phyloP scores from a whole-genome alignment of 92 coral and sea anemone genomes.

The Epizoanthus stellaris region DNA sequence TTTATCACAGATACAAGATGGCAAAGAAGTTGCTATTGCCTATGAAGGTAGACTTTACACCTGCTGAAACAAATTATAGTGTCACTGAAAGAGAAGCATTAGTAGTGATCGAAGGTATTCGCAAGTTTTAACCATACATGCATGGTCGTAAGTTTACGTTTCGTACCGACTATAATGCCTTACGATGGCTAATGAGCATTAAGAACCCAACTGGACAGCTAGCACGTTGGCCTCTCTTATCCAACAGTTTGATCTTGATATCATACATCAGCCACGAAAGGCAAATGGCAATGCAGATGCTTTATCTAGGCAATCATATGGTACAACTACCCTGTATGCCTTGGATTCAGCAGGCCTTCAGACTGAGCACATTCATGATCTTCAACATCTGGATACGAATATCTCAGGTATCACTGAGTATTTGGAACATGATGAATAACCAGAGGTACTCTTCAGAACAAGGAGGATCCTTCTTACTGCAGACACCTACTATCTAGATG shows the following conservation, averaged over 20 bases:
- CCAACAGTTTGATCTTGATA: conserved; percentile 61
- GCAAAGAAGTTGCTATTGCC: conserved; percentile 50
- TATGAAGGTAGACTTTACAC: conserved; percentile 57
- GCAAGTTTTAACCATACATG: conserved; percentile 42
- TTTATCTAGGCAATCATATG: conserved; percentile 40
- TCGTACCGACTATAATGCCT: conserved; percentile 59
- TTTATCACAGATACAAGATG: conserved; percentile 49
- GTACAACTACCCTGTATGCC: neutral
- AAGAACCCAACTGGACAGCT: neutral
- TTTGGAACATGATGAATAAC: conserved; percentile 42
- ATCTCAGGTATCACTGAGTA: conserved; percentile 40
- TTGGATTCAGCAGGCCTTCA: neutral
- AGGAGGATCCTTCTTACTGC: conserved; percentile 5
- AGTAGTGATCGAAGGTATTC: conserved; percentile 53
- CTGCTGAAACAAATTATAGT: conserved; percentile 55
- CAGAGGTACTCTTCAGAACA: conserved; percentile 7
- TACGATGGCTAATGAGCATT: conserved; percentile 49
- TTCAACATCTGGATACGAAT: conserved; percentile 39
- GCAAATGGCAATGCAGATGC: conserved; percentile 54
- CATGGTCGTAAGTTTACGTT: conserved; percentile 41
- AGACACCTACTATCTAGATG: conserved; percentile 46
- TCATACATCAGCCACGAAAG: conserved; percentile 33
- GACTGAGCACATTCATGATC: neutral
- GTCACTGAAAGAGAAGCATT: conserved; percentile 61
- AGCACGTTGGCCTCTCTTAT: neutral